A percentile compares a stretch with the other conserved stretches of the same genome.
Evolutionary conservation across 1,140 invertebrate species (phyloP).

Genomic region (Drosophila nigrodunni): DNA sequence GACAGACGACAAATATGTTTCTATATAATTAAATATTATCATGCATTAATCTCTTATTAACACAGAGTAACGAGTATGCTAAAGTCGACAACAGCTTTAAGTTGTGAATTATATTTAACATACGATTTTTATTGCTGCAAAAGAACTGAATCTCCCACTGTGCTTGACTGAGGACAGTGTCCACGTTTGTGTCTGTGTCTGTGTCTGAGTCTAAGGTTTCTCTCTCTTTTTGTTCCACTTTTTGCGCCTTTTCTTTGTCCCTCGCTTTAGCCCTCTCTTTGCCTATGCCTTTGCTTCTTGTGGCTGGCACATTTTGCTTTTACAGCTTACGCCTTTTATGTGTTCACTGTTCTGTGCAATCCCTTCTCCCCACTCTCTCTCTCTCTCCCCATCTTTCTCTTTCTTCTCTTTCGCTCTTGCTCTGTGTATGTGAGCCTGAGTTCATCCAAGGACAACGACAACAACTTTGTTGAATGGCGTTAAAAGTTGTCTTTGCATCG

Average conservation of each 20-base stretch:
- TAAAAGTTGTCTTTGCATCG: slow-evolving; percentile 70
- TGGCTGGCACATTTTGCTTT: slow-evolving; percentile 50
- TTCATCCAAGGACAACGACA: slow-evolving; percentile 46
- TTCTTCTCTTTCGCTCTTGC: not conserved
- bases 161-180: not conserved
- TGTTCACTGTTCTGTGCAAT: slow-evolving; percentile 33
- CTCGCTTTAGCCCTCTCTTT: not conserved
- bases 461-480: slow-evolving; percentile 73
- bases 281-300: slow-evolving; percentile 15
- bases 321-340: slow-evolving; percentile 68
- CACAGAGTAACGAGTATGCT: too few relatives aligned
- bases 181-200: not conserved
- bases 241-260: not conserved
- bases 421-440: slow-evolving; percentile 12
- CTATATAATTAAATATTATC: too few relatives aligned
- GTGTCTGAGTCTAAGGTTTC: not conserved
- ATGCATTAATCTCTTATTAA: too few relatives aligned
- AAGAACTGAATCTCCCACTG: too few relatives aligned
- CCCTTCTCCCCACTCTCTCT: not conserved
- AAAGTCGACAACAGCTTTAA: too few relatives aligned
- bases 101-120: too few relatives aligned
- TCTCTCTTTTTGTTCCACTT: not conserved
- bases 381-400: not conserved
- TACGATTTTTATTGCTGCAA: too few relatives aligned
- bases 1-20: too few relatives aligned